Evolutionary conservation across 2,888 invertebrate genomes (phyloP).

Genomic region (Drosophila sordidula): DNA sequence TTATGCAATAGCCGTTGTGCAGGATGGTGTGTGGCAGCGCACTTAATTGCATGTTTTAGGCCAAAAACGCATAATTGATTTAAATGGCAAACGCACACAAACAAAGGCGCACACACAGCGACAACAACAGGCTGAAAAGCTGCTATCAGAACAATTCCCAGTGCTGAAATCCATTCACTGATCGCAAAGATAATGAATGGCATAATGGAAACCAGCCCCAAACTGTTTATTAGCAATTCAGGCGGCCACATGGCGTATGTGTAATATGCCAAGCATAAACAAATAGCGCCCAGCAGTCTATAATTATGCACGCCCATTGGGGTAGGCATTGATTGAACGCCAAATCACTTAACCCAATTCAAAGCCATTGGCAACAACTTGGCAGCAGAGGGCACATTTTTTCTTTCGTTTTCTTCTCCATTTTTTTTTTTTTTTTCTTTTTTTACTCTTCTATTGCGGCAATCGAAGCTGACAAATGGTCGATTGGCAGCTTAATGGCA

Average conservation of each 20-base stretch:
- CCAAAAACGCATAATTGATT: constrained; percentile 66
- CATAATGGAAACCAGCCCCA: constrained; percentile 44
- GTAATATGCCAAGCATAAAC: constrained; percentile 56
- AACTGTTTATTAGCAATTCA: constrained; percentile 63
- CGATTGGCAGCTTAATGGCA: constrained; percentile 78
- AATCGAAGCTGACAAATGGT: constrained; percentile 73
- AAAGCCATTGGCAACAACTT: constrained; percentile 68
- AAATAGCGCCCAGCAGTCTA: constrained; percentile 46
- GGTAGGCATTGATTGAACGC: constrained; percentile 64
- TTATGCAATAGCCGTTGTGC: constrained; percentile 26
- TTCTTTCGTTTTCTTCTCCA: too few relatives aligned
- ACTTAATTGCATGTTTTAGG: constrained; percentile 49
- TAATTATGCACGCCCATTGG: constrained; percentile 59
- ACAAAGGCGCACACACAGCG: constrained; percentile 22
- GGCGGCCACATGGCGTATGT: constrained; percentile 43
- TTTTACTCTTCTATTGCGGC: constrained; percentile 38
- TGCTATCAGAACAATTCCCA: constrained; percentile 39
- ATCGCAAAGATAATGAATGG: constrained; percentile 68
- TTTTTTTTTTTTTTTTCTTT: constrained; percentile 16
- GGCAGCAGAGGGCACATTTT: constrained; percentile 52
- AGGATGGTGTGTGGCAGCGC: constrained; percentile 3
- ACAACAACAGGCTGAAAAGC: constrained; percentile 21
- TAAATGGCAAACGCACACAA: constrained; percentile 53
- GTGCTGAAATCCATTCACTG: constrained; percentile 40
- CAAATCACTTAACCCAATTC: constrained; percentile 79